Conservation (phyloP, 2,113 vertebrate species). For the pig (Sus scrofa) region T2T-Sscrofa CM000827.6:88140501-88141000, state of each 20-base stretch:
- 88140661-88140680: conserved; percentile 80
- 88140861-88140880: fast-evolving
- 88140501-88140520: not conserved
- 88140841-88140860: conserved; percentile 34
- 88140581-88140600: conserved; percentile 80
- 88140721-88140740: conserved; percentile 86
- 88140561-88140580: conserved; percentile 82
- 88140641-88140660: conserved; percentile 64
- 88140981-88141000: not conserved
- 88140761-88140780: conserved; percentile 85
- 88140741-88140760: conserved; percentile 80
- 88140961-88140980: not conserved
- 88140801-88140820: conserved; percentile 79
- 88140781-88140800: conserved; percentile 83
- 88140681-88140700: conserved; percentile 85
- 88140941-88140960: not conserved
- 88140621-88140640: conserved; percentile 77
- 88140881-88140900: not conserved
- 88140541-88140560: conserved; percentile 72
- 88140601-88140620: conserved; percentile 88
- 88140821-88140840: conserved; percentile 41
- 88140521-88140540: conserved; percentile 63
- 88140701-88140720: conserved; percentile 88
- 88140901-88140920: not conserved
- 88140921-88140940: not conserved